phyloP scores from a whole-genome alignment of 2,113 vertebrate genomes.

The Muntiacus reevesi region DNA sequence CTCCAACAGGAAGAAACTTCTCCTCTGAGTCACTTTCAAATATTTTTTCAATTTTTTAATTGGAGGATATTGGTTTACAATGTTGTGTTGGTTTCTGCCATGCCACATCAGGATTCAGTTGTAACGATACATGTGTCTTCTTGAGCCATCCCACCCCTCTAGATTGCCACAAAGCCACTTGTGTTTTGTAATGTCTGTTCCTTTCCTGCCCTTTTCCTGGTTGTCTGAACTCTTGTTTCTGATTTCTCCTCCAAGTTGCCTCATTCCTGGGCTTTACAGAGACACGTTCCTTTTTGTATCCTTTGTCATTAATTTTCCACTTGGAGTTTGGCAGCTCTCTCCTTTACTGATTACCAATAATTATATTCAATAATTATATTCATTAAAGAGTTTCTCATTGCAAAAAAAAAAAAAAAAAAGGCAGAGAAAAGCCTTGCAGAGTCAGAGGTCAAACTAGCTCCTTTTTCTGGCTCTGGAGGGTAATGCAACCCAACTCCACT shows the following conservation, averaged over 20 bases:
- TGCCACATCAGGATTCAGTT: not conserved
- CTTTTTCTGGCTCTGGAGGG: not conserved
- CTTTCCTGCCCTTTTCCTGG: not conserved
- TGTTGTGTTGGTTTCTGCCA: not conserved
- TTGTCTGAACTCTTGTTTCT: not conserved
- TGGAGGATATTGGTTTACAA: not conserved
- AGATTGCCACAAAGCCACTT: not conserved
- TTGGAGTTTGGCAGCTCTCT: not conserved
- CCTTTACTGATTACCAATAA: not conserved
- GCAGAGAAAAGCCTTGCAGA: not conserved
- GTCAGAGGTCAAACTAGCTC: not conserved
- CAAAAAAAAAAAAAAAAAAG: not conserved
- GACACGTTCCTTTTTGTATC: not conserved
- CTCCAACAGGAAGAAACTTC: not conserved
- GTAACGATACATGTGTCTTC: not conserved
- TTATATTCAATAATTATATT: not conserved
- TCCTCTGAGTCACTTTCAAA: not conserved
- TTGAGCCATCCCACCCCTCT: not conserved
- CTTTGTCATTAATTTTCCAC: not conserved
- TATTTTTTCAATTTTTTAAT: not conserved
- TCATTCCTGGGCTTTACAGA: not conserved
- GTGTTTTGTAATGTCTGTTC: not conserved
- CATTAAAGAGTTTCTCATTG: not conserved
- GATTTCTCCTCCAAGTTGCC: not conserved
- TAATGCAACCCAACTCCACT: not conserved